Evolutionary conservation across 2,113 vertebrate species (phyloP), one percentile per base, ranked within the genome.

Genomic region (Vidua macroura): DNA sequence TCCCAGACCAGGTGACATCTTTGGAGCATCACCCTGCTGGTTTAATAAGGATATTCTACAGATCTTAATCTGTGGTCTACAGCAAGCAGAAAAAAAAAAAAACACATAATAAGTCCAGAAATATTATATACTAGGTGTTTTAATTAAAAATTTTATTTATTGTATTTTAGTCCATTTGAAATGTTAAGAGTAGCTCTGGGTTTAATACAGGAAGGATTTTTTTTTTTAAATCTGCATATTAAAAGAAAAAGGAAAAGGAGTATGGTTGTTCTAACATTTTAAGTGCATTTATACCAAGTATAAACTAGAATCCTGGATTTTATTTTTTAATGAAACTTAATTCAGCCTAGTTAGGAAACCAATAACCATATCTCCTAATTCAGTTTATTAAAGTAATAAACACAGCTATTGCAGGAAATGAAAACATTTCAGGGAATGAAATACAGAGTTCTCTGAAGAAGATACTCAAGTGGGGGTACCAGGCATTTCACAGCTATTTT

Each of bases 321-420:
- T 94, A 88, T 81, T 90, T 95, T 91, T 85, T 95, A 90, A 97
- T 92, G 80, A 87, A 93, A 91, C 75, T 91, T 92, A 95, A 93
- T 95, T 95, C 28, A 69, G 75, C 77, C 94, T 90, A 82, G 86
- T 96, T 96, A 90, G 87, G 52, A 83, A 96, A 63, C 83, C 83
- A 94, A 96, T 96, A 96, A 93, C 69, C 20, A 2, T 96, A 93
- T 88, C 81, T 96, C 66, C 74, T 84, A 86, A 95, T 94, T 93
- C 88, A 62, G 83, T 94, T 97, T 93, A 95, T 97, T 97, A 92
- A 96, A 96, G 83, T 66, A 94, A 96, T 94, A 97, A 96, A 94
- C 86, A 83, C 74, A 86, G 83, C 88, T 78, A 86, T 94, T 94
- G 48, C 83, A 92, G 90, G 90, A 96, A 97, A 93, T 92, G 52